A percentile compares a stretch with the other conserved stretches of the same genome.
Evolutionary conservation across 2,797 vertebrate genomes (phyloP).

Genomic region (Staurois parvus): DNA sequence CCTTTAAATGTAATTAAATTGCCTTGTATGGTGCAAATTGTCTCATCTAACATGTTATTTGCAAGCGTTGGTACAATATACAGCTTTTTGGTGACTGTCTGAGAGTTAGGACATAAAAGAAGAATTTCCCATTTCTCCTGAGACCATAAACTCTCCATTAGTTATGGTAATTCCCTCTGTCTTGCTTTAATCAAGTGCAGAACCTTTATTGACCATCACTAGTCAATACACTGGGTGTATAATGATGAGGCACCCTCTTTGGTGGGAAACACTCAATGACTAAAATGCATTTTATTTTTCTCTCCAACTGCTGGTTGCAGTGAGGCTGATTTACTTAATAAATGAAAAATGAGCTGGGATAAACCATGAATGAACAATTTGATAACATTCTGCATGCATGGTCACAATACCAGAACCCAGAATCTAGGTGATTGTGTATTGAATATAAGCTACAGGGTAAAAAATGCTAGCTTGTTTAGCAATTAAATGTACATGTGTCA

Average conservation of each 20-base stretch:
- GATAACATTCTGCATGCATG: too few relatives aligned
- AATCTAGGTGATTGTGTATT: too few relatives aligned
- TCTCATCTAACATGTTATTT: neutral
- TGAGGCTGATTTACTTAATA: too few relatives aligned
- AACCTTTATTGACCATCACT: neutral
- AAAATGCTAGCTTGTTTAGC: too few relatives aligned
- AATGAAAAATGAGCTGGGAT: neutral
- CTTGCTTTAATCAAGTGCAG: neutral
- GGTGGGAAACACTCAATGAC: neutral
- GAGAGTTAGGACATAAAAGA: neutral
- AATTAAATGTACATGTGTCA: too few relatives aligned
- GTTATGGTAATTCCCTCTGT: neutral
- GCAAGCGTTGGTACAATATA: neutral
- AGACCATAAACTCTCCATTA: neutral
- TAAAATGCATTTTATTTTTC: too few relatives aligned
- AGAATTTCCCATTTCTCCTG: neutral
- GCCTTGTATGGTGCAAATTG: neutral
- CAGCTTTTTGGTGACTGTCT: neutral
- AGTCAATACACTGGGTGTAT: neutral
- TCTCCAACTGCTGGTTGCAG: neutral
- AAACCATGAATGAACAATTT: neutral
- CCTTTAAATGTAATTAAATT: constrained; percentile 4
- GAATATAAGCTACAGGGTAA: too few relatives aligned
- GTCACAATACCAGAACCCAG: too few relatives aligned
- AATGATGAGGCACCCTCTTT: neutral